Conservation (phyloP, 2,797 vertebrate genomes). For the Ctenochaetus hawaiiensis region DNA sequence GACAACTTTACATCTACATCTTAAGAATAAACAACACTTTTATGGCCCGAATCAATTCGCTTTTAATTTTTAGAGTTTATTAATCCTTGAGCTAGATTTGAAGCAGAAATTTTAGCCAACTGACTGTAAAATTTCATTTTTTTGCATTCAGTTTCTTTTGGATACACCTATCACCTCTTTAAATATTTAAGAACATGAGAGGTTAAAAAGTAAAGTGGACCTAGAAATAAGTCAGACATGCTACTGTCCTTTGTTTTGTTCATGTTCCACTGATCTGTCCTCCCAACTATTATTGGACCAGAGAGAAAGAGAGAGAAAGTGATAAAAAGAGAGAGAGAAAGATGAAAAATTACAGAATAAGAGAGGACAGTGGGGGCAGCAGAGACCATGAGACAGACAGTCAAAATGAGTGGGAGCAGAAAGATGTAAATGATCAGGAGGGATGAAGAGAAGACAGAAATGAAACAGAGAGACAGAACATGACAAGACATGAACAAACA, state of each 20-base stretch:
- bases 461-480: not conserved
- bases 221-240: constrained; percentile 74
- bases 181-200: constrained; percentile 4
- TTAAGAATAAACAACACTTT: not conserved
- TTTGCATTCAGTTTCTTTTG: not conserved
- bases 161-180: not conserved
- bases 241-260: constrained; percentile 79
- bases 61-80: not conserved
- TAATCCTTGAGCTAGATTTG: not conserved
- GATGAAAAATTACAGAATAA: constrained; percentile 11
- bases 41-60: not conserved
- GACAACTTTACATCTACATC: not conserved
- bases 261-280: constrained; percentile 73
- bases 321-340: not conserved
- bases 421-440: not conserved
- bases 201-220: constrained; percentile 57
- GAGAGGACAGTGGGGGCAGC: not conserved
- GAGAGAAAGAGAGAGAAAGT: constrained; percentile 1
- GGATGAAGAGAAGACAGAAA: constrained; percentile 13
- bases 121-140: not conserved
- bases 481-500: constrained; percentile 6
- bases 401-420: constrained; percentile 1
- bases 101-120: not conserved
- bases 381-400: not conserved
- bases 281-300: constrained; percentile 74